A percentile compares a stretch with the other conserved stretches of the same genome.
phyloP scores from a whole-genome alignment of 2,888 invertebrate species.

The Drosophila bunnanda region DNA sequence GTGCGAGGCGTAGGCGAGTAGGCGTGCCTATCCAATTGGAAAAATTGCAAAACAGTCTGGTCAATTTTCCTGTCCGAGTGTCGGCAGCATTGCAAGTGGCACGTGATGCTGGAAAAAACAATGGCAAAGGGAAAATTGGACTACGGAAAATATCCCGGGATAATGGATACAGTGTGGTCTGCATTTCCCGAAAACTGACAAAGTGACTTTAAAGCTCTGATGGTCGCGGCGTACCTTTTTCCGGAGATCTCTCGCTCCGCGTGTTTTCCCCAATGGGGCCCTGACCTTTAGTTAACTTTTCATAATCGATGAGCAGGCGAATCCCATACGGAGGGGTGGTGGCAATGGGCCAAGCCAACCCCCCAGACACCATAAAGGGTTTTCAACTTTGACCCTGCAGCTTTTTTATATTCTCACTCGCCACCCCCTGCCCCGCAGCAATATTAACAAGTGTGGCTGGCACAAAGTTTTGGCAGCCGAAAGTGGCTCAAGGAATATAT shows the following conservation, averaged over 20 bases:
- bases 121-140: not conserved
- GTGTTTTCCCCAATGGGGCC: constrained; percentile 41
- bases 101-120: constrained; percentile 9
- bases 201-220: constrained; percentile 27
- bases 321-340: constrained; percentile 31
- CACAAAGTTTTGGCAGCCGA: constrained; percentile 46
- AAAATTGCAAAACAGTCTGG: constrained; percentile 36
- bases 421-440: constrained; percentile 16
- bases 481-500: constrained; percentile 38
- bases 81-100: constrained; percentile 3
- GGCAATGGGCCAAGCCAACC: constrained; percentile 37
- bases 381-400: constrained; percentile 66
- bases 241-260: constrained; percentile 2
- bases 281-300: constrained; percentile 71
- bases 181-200: constrained; percentile 11
- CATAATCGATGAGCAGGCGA: constrained; percentile 74
- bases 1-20: constrained; percentile 1
- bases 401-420: constrained; percentile 48
- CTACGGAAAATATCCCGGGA: constrained; percentile 1
- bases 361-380: constrained; percentile 67
- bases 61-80: constrained; percentile 24
- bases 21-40: constrained; percentile 52
- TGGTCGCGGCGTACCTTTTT: constrained; percentile 15
- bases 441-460: constrained; percentile 69
- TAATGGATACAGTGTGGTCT: constrained; percentile 17